A percentile compares a stretch with the other conserved stretches of the same genome.
Conservation (phyloP, 2,797 vertebrate species). For the Malacoctenus gilli region DNA sequence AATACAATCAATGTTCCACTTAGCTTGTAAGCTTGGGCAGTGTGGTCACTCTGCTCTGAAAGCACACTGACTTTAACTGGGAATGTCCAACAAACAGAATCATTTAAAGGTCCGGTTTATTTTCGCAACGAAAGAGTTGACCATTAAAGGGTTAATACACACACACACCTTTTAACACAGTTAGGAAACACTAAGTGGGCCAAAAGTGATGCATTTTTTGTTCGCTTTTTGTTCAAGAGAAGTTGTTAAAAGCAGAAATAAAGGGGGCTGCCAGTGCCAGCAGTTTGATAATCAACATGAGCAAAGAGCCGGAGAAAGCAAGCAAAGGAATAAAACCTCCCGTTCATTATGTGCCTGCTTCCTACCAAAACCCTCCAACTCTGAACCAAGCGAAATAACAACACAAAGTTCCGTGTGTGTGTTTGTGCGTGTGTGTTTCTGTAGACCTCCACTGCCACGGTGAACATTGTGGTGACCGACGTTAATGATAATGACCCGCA, state of each 20-base stretch:
- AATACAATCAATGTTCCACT: no score
- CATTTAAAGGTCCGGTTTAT: not conserved
- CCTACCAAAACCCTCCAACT: no score
- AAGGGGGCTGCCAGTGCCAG: slow-evolving; percentile 1
- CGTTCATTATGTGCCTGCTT: no score
- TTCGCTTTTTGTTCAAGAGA: slow-evolving; percentile 2
- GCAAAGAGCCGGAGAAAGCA: slow-evolving; percentile 12
- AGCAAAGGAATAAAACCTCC: no score
- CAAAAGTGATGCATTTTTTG: not conserved
- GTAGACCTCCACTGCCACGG: slow-evolving; percentile 91
- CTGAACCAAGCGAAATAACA: slow-evolving; percentile 6
- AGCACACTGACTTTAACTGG: no score
- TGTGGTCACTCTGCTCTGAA: no score
- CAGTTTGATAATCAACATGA: slow-evolving; percentile 24
- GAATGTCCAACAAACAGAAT: not conserved
- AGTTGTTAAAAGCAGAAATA: slow-evolving; percentile 17
- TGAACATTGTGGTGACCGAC: slow-evolving; percentile 93
- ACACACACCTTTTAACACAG: slow-evolving; percentile 3
- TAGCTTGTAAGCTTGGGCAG: no score
- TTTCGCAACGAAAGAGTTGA: not conserved
- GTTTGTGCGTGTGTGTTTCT: slow-evolving; percentile 26
- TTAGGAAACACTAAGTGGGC: not conserved
- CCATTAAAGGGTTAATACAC: not conserved
- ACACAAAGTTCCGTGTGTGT: slow-evolving; percentile 10
- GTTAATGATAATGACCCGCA: slow-evolving; percentile 95